Evolutionary conservation across 2,888 invertebrate genomes (phyloP), one percentile per base, ranked within the genome.

Genomic region (Tipula vernalis): DNA sequence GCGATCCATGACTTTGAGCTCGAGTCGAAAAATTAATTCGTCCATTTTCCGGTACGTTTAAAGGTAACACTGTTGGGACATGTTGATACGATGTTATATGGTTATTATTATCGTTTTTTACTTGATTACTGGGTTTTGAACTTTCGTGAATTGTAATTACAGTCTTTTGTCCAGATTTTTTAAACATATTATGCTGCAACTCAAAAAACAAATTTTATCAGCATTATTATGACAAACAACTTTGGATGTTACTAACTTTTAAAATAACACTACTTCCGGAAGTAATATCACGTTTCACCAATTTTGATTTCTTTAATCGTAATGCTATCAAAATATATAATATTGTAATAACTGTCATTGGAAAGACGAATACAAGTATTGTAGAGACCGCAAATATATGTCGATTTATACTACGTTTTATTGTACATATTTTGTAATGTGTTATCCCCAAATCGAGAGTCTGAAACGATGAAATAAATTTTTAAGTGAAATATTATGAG

Each of bases 341-440:
- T 5, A 93, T 92, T 6, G 93, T 92, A 87, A 94, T 93, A 86
- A 94, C 90, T 5, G 92, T 91, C 93, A 94, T 93, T 0, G 94
- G 94, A 0, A 93, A 91, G 6, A 94, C 91, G 90, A 94, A 94
- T 89, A 94, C 94, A 18, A 94, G 89, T 87, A 93, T 91, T 0
- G 94, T 93, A 41, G 94, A 93, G 36, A 93, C 91, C 88, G 92
- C 92, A 88, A 93, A 93, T 18, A 92, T 91, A 88, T 92, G 91
- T 13, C 91, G 91, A 83, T 93, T 90, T 42, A 92, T 89, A 1
- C 90, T 89, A 36, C 90, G 88, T 87, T 90, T 91, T 18, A 91
- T 89, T 57, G 89, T 90, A 88, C 92, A 92, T 2, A 91, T 89
- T 87, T 90, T 90, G 41, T 87, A 88, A 36, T 85, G 86, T 51